These are phyloP conservation scores for Porites rus DNA, from an alignment of 92 coral and sea anemone species.

Conservation along the genomic window DNA sequence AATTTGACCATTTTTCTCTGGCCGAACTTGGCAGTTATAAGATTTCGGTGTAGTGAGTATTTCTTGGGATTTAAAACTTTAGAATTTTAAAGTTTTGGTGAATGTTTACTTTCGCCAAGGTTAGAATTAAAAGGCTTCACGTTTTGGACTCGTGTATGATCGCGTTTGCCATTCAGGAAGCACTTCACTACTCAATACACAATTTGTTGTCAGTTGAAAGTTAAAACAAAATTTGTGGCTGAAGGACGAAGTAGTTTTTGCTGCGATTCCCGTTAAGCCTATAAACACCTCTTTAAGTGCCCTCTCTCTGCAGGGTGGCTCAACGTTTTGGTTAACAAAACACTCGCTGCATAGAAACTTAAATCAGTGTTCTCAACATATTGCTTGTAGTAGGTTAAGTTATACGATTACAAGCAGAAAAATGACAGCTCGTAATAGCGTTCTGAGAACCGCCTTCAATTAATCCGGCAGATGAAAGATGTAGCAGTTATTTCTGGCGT, in stretches of 20 bases:
- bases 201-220: slow-evolving; percentile 46
- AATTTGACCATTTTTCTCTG: too few species aligned
- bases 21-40: too few species aligned
- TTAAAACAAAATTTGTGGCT: slow-evolving; percentile 22
- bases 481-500: slow-evolving; percentile 16
- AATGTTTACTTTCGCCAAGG: too few species aligned
- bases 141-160: not conserved
- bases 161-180: slow-evolving; percentile 31
- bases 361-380: slow-evolving; percentile 1
- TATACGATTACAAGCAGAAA: slow-evolving; percentile 46
- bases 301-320: not conserved
- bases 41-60: too few species aligned
- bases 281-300: slow-evolving; percentile 19
- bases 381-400: slow-evolving; percentile 29
- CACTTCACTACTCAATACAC: slow-evolving; percentile 42
- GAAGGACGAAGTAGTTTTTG: not conserved
- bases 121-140: not conserved
- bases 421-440: slow-evolving; percentile 44
- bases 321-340: not conserved
- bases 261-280: slow-evolving; percentile 9
- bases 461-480: slow-evolving; percentile 49
- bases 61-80: too few species aligned
- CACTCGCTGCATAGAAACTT: not conserved
- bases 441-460: slow-evolving; percentile 35
- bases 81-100: too few species aligned